Evolutionary conservation across 2,888 invertebrate species (phyloP).

Genomic region (Meiosimyza decipiens): DNA sequence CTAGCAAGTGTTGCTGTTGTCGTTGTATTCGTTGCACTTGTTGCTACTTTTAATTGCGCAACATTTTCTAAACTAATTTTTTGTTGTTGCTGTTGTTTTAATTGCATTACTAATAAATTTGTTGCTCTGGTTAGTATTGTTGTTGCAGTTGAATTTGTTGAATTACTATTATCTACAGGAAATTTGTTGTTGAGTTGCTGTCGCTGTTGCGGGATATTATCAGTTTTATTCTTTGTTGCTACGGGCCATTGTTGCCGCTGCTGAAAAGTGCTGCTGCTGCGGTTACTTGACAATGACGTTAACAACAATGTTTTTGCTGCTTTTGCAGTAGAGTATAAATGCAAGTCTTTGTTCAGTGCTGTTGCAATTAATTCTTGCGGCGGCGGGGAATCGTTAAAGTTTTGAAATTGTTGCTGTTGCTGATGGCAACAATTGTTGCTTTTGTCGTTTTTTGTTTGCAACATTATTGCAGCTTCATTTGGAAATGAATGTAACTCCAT

Average conservation of each 20-base stretch:
- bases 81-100: constrained; percentile 11
- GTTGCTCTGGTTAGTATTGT: background rate
- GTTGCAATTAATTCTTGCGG: constrained; percentile 6
- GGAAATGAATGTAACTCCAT: constrained; percentile 26
- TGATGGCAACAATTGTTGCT: constrained; percentile 18
- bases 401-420: constrained; percentile 15
- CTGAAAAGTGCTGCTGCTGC: background rate
- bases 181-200: constrained; percentile 16
- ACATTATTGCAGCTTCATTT: background rate
- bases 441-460: background rate
- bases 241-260: constrained; percentile 1
- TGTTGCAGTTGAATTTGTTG: background rate
- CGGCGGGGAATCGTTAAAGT: constrained; percentile 17
- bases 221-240: constrained; percentile 3
- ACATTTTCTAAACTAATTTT: constrained; percentile 6
- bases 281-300: background rate
- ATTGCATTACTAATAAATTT: constrained; percentile 19
- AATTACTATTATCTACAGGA: constrained; percentile 32
- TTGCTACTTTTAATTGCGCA: constrained; percentile 4
- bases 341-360: background rate
- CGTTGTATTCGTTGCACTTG: constrained; percentile 1
- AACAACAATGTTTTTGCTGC: constrained; percentile 14
- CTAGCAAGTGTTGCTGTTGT: background rate
- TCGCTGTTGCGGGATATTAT: constrained; percentile 10
- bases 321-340: background rate